These are phyloP conservation scores for Siniperca chuatsi DNA, from an alignment of 2,113 vertebrate species.

Conservation along the genomic window DNA sequence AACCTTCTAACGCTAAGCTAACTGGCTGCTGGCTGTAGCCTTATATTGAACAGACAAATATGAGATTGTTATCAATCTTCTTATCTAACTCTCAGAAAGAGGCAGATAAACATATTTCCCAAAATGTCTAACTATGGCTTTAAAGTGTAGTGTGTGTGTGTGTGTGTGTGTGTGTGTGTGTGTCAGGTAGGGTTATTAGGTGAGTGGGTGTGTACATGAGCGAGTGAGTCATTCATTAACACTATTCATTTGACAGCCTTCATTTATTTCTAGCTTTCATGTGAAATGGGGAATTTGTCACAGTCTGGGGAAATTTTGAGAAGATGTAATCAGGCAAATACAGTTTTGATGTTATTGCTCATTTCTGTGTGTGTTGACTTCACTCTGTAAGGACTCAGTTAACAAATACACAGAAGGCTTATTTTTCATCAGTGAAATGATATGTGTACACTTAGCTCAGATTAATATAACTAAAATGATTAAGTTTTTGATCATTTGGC, in stretches of 20 bases:
- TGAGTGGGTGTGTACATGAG: conserved; percentile 25
- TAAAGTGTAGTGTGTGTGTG: conserved; percentile 4
- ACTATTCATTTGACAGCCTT: not conserved
- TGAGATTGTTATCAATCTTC: not conserved
- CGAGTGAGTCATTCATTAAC: conserved; percentile 52
- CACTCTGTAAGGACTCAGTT: not conserved
- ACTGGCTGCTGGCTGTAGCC: not conserved
- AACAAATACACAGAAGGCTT: not conserved
- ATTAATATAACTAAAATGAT: not conserved
- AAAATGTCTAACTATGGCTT: not conserved
- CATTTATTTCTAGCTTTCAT: conserved; percentile 38
- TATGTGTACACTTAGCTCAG: not conserved
- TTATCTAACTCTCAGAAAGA: not conserved
- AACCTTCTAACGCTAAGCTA: not conserved
- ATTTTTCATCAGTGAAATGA: not conserved
- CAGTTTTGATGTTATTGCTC: conserved; percentile 23
- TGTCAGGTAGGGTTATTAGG: not conserved
- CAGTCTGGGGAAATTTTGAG: conserved; percentile 59
- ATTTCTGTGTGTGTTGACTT: conserved; percentile 17
- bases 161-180: conserved; percentile 10
- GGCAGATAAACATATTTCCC: not conserved
- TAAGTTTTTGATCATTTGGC: not conserved
- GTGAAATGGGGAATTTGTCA: conserved; percentile 60
- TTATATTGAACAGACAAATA: no score
- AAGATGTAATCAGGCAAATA: conserved; percentile 33